phyloP scores from a whole-genome alignment of 1,140 invertebrate genomes.

The Aricia agestis region DNA sequence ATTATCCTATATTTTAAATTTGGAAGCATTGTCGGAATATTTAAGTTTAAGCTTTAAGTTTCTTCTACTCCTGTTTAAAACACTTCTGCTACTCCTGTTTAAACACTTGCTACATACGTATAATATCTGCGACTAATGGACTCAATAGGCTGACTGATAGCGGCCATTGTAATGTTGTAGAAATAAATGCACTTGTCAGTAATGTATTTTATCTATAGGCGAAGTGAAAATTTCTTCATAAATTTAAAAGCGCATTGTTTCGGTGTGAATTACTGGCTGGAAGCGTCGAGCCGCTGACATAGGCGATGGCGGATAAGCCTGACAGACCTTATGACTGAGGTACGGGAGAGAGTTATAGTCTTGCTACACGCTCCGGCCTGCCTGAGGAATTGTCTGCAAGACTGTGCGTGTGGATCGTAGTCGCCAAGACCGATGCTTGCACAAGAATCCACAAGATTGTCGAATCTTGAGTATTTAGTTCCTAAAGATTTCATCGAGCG shows the following conservation, averaged over 20 bases:
- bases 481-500: no score
- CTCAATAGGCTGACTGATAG: background rate
- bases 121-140: background rate
- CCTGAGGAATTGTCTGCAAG: background rate
- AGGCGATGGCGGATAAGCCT: constrained; percentile 59
- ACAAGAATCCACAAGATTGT: no score
- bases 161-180: constrained; percentile 2
- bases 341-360: background rate
- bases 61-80: no score
- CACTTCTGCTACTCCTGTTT: no score
- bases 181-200: constrained; percentile 2
- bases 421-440: no score
- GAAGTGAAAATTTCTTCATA: constrained; percentile 27
- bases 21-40: background rate
- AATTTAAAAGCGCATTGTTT: constrained; percentile 68
- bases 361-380: background rate
- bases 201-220: constrained; percentile 24
- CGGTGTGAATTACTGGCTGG: constrained; percentile 63
- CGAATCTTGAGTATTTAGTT: no score
- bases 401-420: background rate
- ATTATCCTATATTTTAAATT: background rate
- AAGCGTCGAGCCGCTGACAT: constrained; percentile 53
- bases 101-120: background rate
- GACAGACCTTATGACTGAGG: background rate
- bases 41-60: background rate